These are phyloP conservation scores for Ctenopoma kingsleyae DNA, from an alignment of 2,797 vertebrate species.

Conservation along the genomic window DNA sequence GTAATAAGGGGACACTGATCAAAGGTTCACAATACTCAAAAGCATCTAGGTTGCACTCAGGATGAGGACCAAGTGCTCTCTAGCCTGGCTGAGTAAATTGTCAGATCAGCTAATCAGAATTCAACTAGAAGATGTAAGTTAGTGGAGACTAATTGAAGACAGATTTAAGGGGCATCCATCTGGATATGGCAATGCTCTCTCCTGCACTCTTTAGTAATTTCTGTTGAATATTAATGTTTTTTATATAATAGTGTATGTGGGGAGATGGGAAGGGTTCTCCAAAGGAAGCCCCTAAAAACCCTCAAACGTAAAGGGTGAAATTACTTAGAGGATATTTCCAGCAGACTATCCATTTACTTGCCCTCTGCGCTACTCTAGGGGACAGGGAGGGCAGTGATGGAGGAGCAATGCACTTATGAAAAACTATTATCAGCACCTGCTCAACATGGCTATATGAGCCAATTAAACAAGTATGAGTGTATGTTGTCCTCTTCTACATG, in stretches of 20 bases:
- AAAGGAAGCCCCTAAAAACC: constrained; percentile 69
- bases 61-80: constrained; percentile 80
- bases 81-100: constrained; percentile 76
- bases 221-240: constrained; percentile 82
- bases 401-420: constrained; percentile 54
- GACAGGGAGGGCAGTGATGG: not conserved
- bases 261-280: constrained; percentile 13
- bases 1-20: constrained; percentile 83
- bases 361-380: constrained; percentile 43
- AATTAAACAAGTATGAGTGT: constrained; percentile 72
- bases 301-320: constrained; percentile 64
- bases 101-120: constrained; percentile 86
- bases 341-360: constrained; percentile 67
- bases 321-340: constrained; percentile 68
- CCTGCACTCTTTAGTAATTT: constrained; percentile 71
- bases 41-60: constrained; percentile 78
- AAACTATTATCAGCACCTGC: constrained; percentile 71
- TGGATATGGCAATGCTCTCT: constrained; percentile 62
- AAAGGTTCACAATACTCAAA: constrained; percentile 83
- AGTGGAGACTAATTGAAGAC: constrained; percentile 83
- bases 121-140: constrained; percentile 82
- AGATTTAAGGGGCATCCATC: constrained; percentile 82
- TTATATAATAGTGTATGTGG: constrained; percentile 62
- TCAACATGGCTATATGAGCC: constrained; percentile 69
- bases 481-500: constrained; percentile 61